Evolutionary conservation across 1,140 invertebrate genomes (phyloP).

Genomic region (Uloborus diversus): DNA sequence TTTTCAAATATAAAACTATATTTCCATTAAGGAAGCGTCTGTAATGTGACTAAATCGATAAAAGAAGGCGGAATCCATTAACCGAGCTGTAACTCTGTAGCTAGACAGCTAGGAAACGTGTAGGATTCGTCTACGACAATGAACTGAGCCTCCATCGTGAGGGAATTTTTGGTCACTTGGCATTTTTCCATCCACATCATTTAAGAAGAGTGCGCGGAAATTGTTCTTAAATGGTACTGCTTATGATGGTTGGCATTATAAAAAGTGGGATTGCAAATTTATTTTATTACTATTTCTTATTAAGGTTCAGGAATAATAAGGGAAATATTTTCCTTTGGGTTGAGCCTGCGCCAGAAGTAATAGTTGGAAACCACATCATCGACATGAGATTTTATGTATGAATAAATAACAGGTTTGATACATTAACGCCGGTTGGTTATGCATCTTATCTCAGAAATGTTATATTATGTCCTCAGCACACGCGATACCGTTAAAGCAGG

Average conservation of each 20-base stretch:
- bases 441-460: too few relatives aligned
- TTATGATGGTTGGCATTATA: neutral
- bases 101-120: neutral
- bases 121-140: constrained; percentile 5
- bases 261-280: too few relatives aligned
- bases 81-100: constrained; percentile 1
- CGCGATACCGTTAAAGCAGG: too few relatives aligned
- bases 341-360: too few relatives aligned
- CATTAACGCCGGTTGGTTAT: too few relatives aligned
- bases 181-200: constrained; percentile 4
- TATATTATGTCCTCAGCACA: too few relatives aligned
- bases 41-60: constrained; percentile 15
- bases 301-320: too few relatives aligned
- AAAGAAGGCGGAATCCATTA: constrained; percentile 23
- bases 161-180: neutral
- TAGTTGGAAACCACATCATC: too few relatives aligned
- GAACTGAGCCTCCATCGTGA: neutral
- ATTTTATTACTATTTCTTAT: too few relatives aligned
- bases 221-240: neutral
- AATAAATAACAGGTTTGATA: too few relatives aligned
- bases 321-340: too few relatives aligned
- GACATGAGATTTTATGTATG: too few relatives aligned
- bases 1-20: constrained; percentile 24
- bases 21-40: constrained; percentile 18
- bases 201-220: neutral